Percentiles rank a stretch among this genome's conserved stretches.
phyloP scores from a whole-genome alignment of 37 sponge, comb jelly and placozoan genomes.

The Ephydatia muelleri region DNA sequence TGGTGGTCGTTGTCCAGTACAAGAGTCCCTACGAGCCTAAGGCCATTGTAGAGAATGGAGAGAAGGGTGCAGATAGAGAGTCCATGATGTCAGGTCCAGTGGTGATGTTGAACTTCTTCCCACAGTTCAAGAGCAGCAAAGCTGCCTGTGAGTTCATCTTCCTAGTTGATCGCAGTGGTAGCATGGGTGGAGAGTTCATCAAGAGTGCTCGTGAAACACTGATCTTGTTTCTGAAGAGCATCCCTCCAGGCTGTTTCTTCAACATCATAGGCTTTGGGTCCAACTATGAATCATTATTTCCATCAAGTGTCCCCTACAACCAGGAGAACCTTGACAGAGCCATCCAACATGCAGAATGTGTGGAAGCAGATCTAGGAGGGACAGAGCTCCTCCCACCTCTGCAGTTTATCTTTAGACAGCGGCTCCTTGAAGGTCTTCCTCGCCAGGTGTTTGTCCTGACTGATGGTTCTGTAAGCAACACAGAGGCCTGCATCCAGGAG shows the following conservation, averaged over 20 bases:
- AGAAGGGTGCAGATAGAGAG: slow-evolving; percentile 1
- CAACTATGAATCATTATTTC: slow-evolving; percentile 40
- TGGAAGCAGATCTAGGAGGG: slow-evolving; percentile 72
- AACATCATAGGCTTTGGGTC: slow-evolving; percentile 82
- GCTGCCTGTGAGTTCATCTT: slow-evolving; percentile 68
- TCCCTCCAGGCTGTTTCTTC: slow-evolving; percentile 64
- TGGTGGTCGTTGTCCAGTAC: slow-evolving; percentile 38
- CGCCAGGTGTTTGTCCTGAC: slow-evolving; percentile 69
- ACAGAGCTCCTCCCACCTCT: slow-evolving; percentile 68
- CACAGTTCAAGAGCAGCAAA: slow-evolving; percentile 10
- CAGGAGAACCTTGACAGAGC: slow-evolving; percentile 59
- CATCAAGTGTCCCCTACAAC: slow-evolving; percentile 35
- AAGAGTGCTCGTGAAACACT: slow-evolving; percentile 50
- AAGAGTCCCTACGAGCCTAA: slow-evolving; percentile 38
- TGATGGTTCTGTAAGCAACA: slow-evolving; percentile 72
- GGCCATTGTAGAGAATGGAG: slow-evolving; percentile 48
- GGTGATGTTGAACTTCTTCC: slow-evolving; percentile 61
- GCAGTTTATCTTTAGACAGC: slow-evolving; percentile 42
- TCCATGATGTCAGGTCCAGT: slow-evolving; percentile 31
- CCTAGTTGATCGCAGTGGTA: slow-evolving; percentile 75
- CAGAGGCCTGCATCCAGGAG: slow-evolving; percentile 30
- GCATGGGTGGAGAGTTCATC: slow-evolving; percentile 65
- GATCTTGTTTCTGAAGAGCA: slow-evolving; percentile 54
- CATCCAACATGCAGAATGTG: slow-evolving; percentile 19
- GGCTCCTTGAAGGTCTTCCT: slow-evolving; percentile 20